A percentile compares a stretch with the other conserved stretches of the same genome.
Evolutionary conservation across 2,113 vertebrate genomes (phyloP).

Genomic region (Phaetusa simplex): DNA sequence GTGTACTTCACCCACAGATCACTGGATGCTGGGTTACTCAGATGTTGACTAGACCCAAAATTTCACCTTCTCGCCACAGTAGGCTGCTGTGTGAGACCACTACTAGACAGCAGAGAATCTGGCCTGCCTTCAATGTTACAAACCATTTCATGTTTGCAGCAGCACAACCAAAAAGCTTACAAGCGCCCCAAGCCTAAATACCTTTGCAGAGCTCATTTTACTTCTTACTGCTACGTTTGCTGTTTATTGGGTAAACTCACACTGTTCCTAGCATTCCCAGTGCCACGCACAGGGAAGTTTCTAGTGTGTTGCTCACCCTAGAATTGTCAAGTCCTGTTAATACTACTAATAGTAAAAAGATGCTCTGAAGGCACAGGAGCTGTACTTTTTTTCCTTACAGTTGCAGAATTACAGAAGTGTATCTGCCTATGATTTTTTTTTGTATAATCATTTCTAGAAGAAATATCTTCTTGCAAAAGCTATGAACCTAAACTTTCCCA

Average conservation of each 20-base stretch:
- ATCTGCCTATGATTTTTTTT: background rate
- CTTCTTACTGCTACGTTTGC: background rate
- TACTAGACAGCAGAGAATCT: background rate
- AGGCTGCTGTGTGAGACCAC: background rate
- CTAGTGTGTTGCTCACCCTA: background rate
- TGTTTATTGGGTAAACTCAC: background rate
- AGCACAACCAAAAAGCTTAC: background rate
- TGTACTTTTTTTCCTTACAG: background rate
- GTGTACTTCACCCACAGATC: background rate
- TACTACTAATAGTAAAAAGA: background rate
- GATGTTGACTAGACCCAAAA: background rate
- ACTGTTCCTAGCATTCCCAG: background rate
- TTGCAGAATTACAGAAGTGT: background rate
- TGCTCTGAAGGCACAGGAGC: background rate
- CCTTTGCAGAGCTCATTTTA: fast-evolving
- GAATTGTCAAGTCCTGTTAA: background rate
- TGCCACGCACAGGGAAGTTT: background rate
- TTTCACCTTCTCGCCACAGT: background rate
- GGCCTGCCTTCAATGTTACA: background rate
- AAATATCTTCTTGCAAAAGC: background rate
- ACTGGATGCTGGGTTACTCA: background rate
- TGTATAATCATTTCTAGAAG: background rate
- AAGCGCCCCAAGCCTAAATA: background rate
- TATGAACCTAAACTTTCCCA: background rate
- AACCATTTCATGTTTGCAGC: background rate